Conservation (phyloP, 2,797 vertebrate genomes). For the Crypturellus tataupa region DNA sequence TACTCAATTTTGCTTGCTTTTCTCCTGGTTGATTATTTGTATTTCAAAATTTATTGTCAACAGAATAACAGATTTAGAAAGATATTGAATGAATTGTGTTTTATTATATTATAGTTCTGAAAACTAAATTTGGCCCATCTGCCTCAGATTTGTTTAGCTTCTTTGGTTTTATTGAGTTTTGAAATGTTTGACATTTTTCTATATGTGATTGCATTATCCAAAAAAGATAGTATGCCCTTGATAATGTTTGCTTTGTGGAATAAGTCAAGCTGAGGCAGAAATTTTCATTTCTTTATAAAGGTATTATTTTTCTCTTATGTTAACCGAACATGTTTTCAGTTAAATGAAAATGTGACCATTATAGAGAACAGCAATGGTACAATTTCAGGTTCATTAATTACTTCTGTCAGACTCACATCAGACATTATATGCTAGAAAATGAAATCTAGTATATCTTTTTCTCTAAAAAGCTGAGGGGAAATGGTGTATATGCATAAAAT, state of each 20-base stretch:
- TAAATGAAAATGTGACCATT: neutral
- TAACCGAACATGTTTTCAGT: neutral
- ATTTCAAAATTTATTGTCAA: neutral
- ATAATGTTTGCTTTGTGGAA: neutral
- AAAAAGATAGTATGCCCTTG: neutral
- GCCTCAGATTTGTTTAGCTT: neutral
- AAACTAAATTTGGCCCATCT: neutral
- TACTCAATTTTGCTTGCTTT: neutral
- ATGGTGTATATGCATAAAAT: neutral
- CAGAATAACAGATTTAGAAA: neutral
- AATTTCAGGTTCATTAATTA: neutral
- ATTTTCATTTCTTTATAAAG: neutral
- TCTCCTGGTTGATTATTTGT: neutral
- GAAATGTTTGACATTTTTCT: neutral
- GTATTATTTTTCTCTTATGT: neutral
- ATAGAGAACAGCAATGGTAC: neutral
- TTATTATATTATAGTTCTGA: neutral
- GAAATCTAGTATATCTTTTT: neutral
- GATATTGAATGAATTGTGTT: accelerated
- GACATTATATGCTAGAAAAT: neutral
- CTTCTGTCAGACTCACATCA: neutral
- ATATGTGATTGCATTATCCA: neutral
- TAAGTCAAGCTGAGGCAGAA: neutral
- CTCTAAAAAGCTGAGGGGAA: neutral
- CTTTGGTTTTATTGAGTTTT: neutral